Base-by-base conservation (phyloP, 2,113 vertebrate genomes). In the Athene cunicularia region DNA sequence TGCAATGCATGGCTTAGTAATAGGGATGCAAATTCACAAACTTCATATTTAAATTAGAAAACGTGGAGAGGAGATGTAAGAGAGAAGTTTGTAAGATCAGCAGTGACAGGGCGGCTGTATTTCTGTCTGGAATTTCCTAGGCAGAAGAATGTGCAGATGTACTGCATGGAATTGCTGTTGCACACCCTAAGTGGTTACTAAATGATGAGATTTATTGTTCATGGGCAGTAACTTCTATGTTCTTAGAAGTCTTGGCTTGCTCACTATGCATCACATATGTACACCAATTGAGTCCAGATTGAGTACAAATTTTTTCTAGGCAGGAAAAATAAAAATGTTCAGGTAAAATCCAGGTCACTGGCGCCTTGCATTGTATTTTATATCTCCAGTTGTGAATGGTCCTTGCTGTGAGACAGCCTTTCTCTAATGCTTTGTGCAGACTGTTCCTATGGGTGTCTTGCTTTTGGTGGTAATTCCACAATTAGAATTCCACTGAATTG, bases 161-260 rank as follows among this genome's bases (percentile, higher is more conserved):
- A 11, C 20, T 60, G 18, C 33, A 13, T 5, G 28, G 64, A 71
- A 28, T 63, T 74, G 68, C 23, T 82, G 0, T 35, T 53, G 18
- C 8, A 5, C 3, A 4, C 52, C 8, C 33, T 70, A 28, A 41
- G 62, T 73, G 35, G 27, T 66, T 77, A 26, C 22, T 63, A 77
- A 96, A 58, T 30, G 27, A 22, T 81, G 26, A 63, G 15, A 59
- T 91, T 91, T 81, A 63, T 32, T 79, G 35, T 41, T 94, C 24
- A 16, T n/a, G 50, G 50, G 45, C 59, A 77, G 37, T 81, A 79
- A n/a, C 27, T 55, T 83, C 33, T 45, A 1, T 39, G 16, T 88
- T 73, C 67, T 60, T 80, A 19, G 47, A 81, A 63, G 47, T 43
- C 63, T 93, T 94, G 72, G 41, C 63, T 89, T 80, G 26, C 50